Conservation (phyloP, 2,797 vertebrate genomes). For the Pitangus sulphuratus region DNA sequence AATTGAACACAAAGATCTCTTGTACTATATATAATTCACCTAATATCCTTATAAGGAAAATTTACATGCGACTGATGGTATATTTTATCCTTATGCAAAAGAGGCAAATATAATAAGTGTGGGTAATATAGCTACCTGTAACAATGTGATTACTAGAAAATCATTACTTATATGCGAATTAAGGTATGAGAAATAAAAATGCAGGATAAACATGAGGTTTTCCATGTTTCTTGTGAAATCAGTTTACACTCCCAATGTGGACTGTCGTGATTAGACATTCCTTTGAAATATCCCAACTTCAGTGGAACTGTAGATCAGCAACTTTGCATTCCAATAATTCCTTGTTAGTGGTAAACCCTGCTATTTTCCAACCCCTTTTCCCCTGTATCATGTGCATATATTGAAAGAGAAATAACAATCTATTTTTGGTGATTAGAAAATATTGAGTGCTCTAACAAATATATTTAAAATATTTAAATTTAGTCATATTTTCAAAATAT, state of each 20-base stretch:
- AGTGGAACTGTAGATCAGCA: background rate
- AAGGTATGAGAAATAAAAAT: background rate
- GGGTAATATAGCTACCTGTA: background rate
- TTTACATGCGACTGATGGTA: background rate
- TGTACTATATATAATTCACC: background rate
- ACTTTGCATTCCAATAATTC: background rate
- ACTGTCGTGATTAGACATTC: background rate
- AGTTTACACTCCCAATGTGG: background rate
- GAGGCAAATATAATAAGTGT: background rate
- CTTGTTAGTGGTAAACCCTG: background rate
- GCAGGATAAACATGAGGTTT: background rate
- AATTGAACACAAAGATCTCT: background rate
- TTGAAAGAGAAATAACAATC: background rate
- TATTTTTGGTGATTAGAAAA: background rate
- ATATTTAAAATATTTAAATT: background rate
- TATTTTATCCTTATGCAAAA: background rate
- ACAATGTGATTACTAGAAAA: background rate
- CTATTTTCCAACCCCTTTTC: background rate
- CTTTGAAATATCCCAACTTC: background rate
- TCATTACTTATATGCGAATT: background rate
- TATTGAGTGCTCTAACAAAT: background rate
- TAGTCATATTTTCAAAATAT: background rate
- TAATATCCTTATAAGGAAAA: background rate
- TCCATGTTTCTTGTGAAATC: background rate
- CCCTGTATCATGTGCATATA: background rate